Evolutionary conservation across 2,113 vertebrate genomes (phyloP).

Genomic region (Arothron firmamentum): DNA sequence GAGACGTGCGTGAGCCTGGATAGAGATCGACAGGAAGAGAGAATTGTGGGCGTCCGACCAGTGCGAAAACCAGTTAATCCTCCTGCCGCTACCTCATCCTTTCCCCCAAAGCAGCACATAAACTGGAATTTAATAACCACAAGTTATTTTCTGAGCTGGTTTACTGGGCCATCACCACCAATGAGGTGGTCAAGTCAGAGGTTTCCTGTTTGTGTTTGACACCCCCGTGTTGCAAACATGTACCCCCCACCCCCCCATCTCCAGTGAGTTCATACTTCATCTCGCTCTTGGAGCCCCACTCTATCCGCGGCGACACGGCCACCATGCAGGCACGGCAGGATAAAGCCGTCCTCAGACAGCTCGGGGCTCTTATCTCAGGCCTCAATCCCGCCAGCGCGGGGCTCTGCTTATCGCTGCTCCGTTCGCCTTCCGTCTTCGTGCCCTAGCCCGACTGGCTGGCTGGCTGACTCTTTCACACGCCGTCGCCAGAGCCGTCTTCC

Average conservation of each 20-base stretch:
- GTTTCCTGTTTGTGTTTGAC: slow-evolving; percentile 31
- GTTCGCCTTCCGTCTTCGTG: slow-evolving; percentile 55
- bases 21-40: slow-evolving; percentile 22
- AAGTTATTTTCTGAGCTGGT: slow-evolving; percentile 49
- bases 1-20: slow-evolving; percentile 28
- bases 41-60: slow-evolving; percentile 38
- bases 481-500: slow-evolving; percentile 47
- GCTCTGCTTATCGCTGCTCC: slow-evolving; percentile 69
- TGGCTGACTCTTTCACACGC: slow-evolving; percentile 35
- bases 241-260: no score
- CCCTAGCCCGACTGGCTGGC: slow-evolving; percentile 43
- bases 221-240: no score
- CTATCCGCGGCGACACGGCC: slow-evolving; percentile 23
- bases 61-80: slow-evolving; percentile 48
- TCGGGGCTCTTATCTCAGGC: slow-evolving; percentile 63
- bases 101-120: slow-evolving; percentile 61
- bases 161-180: slow-evolving; percentile 45
- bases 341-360: slow-evolving; percentile 72
- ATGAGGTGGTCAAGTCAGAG: slow-evolving; percentile 42
- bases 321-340: slow-evolving; percentile 45
- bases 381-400: slow-evolving; percentile 60
- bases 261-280: not conserved
- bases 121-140: slow-evolving; percentile 66
- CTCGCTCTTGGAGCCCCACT: slow-evolving; percentile 24
- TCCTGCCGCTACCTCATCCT: slow-evolving; percentile 21